Base-by-base conservation (phyloP, 2,888 invertebrate species). In the Lasioglossum marginatum region DNA sequence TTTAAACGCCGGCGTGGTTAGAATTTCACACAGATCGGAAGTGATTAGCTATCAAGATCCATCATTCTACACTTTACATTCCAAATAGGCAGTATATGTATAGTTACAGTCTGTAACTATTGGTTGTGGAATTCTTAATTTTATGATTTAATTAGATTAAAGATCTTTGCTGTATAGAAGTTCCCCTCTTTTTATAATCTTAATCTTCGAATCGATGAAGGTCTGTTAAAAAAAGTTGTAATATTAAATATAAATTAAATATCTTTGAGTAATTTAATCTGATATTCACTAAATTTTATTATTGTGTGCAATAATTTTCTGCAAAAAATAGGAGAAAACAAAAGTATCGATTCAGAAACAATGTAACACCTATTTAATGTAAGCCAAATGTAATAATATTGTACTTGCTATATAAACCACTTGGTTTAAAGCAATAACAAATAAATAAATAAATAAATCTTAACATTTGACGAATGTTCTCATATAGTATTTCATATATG, bases 11-110 rank as follows among this genome's bases (percentile, higher is more conserved):
- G 37, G 2, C 40, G 31, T 27, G 76, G 45, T 66, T 74, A 70
- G 63, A 77, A 23, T 79, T 74, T 66, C 81, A 68, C 57, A 23
- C 31, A 19, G 10, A 40, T 57, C 79, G 77, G 82, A 77, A 83
- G 63, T 72, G 63, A 23, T 16, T 37, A n/a, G 43, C 43, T 43
- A 70, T 70, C 40, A n/a, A n/a, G 40, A 70, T 70, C n/a, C 10
- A 70, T 70, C 40, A 14, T 37, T 14, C 40, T 40, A 5, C 23
- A 5, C 40, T n/a, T 40, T 14, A 70, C 14, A 37, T 70, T n/a
- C 40, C 5, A 40, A 14, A 40, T 40, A 40, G 40, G 14, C 14
- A 10, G 37, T 23, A 34, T 23, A 37, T 37, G 37, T 37, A 66
- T 4, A 63, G 0, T 3, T 52, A n/a, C n/a, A n/a, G n/a, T 52